Base-by-base conservation (phyloP, 2,797 vertebrate species). In the Spondyliosoma cantharus region DNA sequence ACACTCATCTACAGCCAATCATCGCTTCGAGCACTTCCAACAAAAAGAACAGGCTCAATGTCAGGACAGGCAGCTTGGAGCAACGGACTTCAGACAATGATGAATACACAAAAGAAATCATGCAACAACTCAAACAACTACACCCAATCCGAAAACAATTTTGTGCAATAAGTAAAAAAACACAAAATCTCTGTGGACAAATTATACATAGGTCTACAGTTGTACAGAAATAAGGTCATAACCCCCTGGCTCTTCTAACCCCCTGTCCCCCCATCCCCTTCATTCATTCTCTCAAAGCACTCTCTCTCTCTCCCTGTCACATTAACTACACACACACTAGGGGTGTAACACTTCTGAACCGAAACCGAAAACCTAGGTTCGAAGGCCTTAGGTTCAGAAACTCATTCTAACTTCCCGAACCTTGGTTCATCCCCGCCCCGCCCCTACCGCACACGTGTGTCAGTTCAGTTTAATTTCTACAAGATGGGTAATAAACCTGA, bases 1-100 rank as follows among this genome's bases (percentile, higher is more conserved):
- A 45, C 20, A 2, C 14, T 5, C 0, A 5, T 24, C 3, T 24
- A 4, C 2, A 1, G 5, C 6, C 3, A 2, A 29, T 52, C 20
- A n/a, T 37, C 0, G 25, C 20, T 60, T 22, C 20, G 16, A 61
- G 1, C 48, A 19, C 2, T 37, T 11, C 25, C 56, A 56, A 62
- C 74, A 76, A 22, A 53, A 65, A 27, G 0, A 67, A 46, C 19
- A 9, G 20, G 37, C 62, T n/a, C 12, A 53, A 60, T 19, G 0
- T n/a, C 48, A 76, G 14, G 42, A 43, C 9, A 58, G 54, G 13
- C 20, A n/a, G 25, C 64, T 37, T 5, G 12, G 17, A 25, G 24
- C 46, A 11, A 32, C 24, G 9, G 20, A 56, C 37, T 50, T 29
- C 17, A n/a, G 45, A 49, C 16, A 43, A 43, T 43, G 42, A 43